phyloP scores from a whole-genome alignment of 2,797 vertebrate species.

The Simalia tracyae region DNA sequence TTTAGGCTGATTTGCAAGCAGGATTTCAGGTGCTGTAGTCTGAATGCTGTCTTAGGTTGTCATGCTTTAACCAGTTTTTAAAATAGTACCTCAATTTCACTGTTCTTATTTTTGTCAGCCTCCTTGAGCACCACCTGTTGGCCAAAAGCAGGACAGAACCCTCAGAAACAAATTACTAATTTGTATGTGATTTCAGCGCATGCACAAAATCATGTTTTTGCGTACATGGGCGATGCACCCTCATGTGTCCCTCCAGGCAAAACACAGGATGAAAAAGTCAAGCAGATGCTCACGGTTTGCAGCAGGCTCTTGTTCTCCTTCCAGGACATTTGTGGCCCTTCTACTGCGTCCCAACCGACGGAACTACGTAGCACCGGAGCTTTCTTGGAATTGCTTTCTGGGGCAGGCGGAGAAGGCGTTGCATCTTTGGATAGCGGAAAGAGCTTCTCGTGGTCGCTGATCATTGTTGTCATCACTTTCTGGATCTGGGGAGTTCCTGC shows the following conservation, averaged over 20 bases:
- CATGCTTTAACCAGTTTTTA: neutral
- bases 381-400: slow-evolving; percentile 78
- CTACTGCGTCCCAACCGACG: slow-evolving; percentile 92
- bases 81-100: neutral
- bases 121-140: neutral
- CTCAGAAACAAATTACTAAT: neutral
- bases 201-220: neutral
- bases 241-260: neutral
- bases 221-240: neutral
- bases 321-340: slow-evolving; percentile 65
- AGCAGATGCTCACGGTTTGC: slow-evolving; percentile 54
- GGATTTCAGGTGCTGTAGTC: neutral
- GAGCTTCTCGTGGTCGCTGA: slow-evolving; percentile 85
- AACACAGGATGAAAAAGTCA: too few relatives aligned
- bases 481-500: slow-evolving; percentile 93
- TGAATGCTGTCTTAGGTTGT: neutral
- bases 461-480: slow-evolving; percentile 94
- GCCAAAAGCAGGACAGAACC: neutral
- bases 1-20: neutral
- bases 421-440: slow-evolving; percentile 86
- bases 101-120: neutral
- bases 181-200: neutral
- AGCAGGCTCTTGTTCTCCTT: slow-evolving; percentile 24
- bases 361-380: slow-evolving; percentile 80
- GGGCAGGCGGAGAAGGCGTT: slow-evolving; percentile 71